Evolutionary conservation across 2,888 invertebrate genomes (phyloP), one percentile per base, ranked within the genome.

Genomic region (Panzeria rudis): DNA sequence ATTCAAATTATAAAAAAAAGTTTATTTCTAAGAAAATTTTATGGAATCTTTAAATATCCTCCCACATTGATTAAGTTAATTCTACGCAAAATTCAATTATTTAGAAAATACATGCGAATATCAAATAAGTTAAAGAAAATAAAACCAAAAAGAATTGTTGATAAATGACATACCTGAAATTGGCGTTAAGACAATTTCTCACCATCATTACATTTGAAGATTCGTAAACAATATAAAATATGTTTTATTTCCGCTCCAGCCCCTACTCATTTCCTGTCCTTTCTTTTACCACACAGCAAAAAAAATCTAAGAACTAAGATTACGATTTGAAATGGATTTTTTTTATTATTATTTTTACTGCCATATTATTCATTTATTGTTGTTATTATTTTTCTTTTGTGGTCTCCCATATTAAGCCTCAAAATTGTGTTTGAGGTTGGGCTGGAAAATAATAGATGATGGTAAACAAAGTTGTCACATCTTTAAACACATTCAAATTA

Each of bases 121-220:
- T 3, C n/a, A 41, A 41, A 61, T 66, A n/a, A n/a, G n/a, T 29
- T 11, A 35, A 7, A 35, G 25, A 80, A 32, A 41, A 13, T 35
- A 61, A 50, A 59, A 66, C 2, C 13, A 5, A 20, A 38, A 13
- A 64, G n/a, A 54, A 20, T 32, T 73, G 41, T 73, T 75, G 68
- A 83, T 83, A 50, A 69, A 83, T 79, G 73, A 79, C 47, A 69
- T 79, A 79, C 79, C 73, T 75, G 83, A 32, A 75, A 56, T 69
- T 83, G 78, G 83, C 78, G 69, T 75, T 71, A 83, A 79, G 69
- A 69, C 73, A 29, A 79, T 83, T 83, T 83, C 75, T 83, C 79
- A 83, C 29, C 15, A 17, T 29, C 38, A 66, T 76, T 75, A 23
- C 20, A 3, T 20, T 41, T 35, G 62, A 62, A 38, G 44, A 4